These are phyloP conservation scores for Erebia epiphron DNA, from an alignment of 2,888 invertebrate genomes.

Conservation along the genomic window DNA sequence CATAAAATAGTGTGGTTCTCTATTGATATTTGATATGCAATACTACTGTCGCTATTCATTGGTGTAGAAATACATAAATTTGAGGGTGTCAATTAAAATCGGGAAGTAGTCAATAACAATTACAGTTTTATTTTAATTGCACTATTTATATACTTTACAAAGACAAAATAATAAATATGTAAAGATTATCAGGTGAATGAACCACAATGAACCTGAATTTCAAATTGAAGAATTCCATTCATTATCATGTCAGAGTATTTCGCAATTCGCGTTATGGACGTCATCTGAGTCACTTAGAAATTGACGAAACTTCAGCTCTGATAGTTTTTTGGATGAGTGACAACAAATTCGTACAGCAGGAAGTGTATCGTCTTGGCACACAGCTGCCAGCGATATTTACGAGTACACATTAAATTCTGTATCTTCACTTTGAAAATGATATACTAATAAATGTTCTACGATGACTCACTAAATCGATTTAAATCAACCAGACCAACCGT, in stretches of 20 bases:
- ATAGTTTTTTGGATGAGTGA: slow-evolving; percentile 51
- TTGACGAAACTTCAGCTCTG: slow-evolving; percentile 25
- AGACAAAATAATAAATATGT: not conserved
- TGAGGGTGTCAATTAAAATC: slow-evolving; percentile 9
- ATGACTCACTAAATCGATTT: slow-evolving; percentile 39
- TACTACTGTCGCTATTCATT: slow-evolving; percentile 9
- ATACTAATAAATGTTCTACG: slow-evolving; percentile 34
- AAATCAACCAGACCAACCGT: slow-evolving; percentile 20
- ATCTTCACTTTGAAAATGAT: slow-evolving; percentile 45
- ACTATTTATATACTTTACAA: not conserved
- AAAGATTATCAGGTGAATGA: not conserved
- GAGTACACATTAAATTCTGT: slow-evolving; percentile 48
- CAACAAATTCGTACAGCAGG: slow-evolving; percentile 50
- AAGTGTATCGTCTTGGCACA: slow-evolving; percentile 56
- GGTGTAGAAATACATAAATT: not conserved
- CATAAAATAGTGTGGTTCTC: slow-evolving; percentile 37
- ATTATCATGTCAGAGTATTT: not conserved
- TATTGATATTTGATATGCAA: slow-evolving; percentile 15
- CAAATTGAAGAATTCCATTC: not conserved
- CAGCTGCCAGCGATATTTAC: slow-evolving; percentile 40
- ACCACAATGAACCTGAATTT: not conserved
- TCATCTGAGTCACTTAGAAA: slow-evolving; percentile 22
- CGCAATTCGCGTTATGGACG: not conserved
- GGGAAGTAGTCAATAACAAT: slow-evolving; percentile 8
- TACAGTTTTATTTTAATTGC: not conserved